Evolutionary conservation across 2,113 vertebrate genomes (phyloP).

Genomic region (human): DNA sequence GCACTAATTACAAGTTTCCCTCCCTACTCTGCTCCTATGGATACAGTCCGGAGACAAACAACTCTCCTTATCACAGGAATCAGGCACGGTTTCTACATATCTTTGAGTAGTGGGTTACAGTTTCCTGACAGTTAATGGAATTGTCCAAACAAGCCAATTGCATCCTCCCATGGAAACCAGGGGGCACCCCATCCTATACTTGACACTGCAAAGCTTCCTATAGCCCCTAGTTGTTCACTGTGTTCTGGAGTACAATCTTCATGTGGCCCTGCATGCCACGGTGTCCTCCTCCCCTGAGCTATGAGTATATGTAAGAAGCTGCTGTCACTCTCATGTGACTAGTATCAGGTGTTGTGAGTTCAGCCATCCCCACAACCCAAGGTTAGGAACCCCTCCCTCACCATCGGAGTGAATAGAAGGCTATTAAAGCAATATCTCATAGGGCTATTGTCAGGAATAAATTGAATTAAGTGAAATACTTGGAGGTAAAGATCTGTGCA

Average conservation of each 20-base stretch:
- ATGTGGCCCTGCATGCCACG: neutral
- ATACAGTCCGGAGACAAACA: neutral
- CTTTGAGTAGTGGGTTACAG: neutral
- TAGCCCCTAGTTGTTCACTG: neutral
- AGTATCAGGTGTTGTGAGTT: neutral
- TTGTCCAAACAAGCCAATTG: neutral
- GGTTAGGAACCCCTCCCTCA: neutral
- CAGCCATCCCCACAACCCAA: neutral
- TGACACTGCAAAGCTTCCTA: neutral
- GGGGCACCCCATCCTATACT: neutral
- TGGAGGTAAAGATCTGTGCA: neutral
- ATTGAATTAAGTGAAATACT: conserved; percentile 11
- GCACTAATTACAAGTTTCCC: neutral
- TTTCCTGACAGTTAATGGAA: neutral
- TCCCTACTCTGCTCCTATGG: neutral
- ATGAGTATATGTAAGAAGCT: neutral
- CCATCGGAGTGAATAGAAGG: neutral
- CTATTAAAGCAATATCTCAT: neutral
- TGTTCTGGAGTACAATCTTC: neutral
- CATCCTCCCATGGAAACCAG: neutral
- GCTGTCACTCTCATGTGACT: neutral
- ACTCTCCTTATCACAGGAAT: neutral
- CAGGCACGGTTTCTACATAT: neutral
- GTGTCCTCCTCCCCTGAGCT: neutral
- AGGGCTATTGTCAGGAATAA: neutral